phyloP scores from a whole-genome alignment of 2,113 vertebrate species.

The Tupaia tana region DNA sequence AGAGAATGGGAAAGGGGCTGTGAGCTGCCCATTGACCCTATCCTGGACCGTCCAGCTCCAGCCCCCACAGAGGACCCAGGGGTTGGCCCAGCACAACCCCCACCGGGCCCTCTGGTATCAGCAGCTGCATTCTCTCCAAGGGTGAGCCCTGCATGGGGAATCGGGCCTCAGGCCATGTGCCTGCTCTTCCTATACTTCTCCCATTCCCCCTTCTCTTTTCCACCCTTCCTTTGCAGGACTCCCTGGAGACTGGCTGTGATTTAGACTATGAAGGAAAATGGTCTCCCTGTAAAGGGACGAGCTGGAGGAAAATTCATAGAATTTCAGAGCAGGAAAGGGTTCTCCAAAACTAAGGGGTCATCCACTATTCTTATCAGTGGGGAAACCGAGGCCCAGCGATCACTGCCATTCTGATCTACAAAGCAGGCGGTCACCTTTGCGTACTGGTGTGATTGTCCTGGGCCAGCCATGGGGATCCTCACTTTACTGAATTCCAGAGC shows the following conservation, averaged over 20 bases:
- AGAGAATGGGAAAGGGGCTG: slow-evolving; percentile 15
- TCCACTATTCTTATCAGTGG: neutral
- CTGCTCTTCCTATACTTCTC: neutral
- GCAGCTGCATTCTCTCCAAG: no score
- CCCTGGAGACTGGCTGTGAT: neutral
- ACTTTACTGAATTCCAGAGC: neutral
- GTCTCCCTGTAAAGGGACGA: neutral
- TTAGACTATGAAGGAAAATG: no score
- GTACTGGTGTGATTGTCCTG: fast-evolving
- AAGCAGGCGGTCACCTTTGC: neutral
- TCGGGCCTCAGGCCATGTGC: neutral
- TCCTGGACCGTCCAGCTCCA: neutral
- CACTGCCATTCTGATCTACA: fast-evolving
- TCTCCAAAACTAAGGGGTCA: neutral
- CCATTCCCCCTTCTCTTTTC: neutral
- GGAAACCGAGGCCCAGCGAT: neutral
- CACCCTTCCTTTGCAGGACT: neutral
- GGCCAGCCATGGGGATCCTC: fast-evolving
- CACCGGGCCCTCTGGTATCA: neutral
- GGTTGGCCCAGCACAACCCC: no score
- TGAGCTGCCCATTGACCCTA: neutral
- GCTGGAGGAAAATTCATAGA: neutral
- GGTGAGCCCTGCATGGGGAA: neutral
- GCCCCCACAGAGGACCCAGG: neutral
- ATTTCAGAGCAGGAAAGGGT: neutral